Evolutionary conservation across 1,140 invertebrate species (phyloP).

Genomic region (Aphelenchoides avenae): DNA sequence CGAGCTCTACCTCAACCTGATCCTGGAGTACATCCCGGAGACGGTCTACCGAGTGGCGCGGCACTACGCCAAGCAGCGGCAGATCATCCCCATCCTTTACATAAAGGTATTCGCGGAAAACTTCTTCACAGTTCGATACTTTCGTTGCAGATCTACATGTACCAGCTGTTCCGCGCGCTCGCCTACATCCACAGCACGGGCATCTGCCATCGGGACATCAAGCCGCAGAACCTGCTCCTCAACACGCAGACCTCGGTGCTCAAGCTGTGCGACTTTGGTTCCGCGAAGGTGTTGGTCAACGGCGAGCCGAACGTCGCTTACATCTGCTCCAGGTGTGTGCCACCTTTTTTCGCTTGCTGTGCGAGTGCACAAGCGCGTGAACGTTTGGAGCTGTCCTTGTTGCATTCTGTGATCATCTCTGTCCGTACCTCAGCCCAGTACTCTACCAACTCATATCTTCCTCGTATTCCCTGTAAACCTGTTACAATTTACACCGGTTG

Average conservation of each 20-base stretch:
- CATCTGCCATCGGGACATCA: constrained; percentile 75
- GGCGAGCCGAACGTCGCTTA: constrained; percentile 98
- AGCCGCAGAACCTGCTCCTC: constrained; percentile 69
- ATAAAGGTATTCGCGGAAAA: constrained; percentile 63
- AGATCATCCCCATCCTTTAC: constrained; percentile 97
- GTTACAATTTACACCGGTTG: too few species aligned
- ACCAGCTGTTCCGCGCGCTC: constrained; percentile 92
- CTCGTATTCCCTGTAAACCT: too few species aligned
- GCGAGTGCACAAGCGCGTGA: too few species aligned
- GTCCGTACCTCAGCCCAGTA: too few species aligned
- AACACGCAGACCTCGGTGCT: constrained; percentile 93
- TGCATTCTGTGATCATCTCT: too few species aligned
- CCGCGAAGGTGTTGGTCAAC: constrained; percentile 88
- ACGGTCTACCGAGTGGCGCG: constrained; percentile 84
- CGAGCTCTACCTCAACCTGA: constrained; percentile 98
- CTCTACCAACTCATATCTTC: too few species aligned
- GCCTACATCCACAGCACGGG: constrained; percentile 97
- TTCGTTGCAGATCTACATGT: constrained; percentile 17
- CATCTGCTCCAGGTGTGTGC: too few species aligned
- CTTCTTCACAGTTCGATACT: constrained; percentile 1
- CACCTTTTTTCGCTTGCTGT: too few species aligned
- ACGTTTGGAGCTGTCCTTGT: too few species aligned
- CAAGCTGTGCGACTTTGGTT: constrained; percentile 97
- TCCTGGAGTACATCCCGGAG: constrained; percentile 99
- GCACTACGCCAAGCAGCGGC: constrained; percentile 94